Evolutionary conservation across 2,113 vertebrate genomes (phyloP).

Genomic region (Sitta europaea): DNA sequence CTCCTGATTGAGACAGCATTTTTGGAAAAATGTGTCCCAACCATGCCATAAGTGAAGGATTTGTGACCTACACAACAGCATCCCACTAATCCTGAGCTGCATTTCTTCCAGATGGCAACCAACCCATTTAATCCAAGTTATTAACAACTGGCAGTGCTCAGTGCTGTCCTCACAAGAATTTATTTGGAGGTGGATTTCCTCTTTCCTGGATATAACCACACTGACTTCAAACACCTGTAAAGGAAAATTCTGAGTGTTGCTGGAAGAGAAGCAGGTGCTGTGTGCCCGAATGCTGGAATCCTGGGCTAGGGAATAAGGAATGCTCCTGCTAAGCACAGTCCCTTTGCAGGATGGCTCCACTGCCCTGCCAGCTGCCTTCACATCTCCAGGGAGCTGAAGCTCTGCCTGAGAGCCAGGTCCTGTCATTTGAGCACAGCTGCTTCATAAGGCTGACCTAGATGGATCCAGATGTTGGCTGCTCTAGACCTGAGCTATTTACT

Average conservation of each 20-base stretch:
- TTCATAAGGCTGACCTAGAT: not conserved
- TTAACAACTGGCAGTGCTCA: not conserved
- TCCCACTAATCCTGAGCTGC: not conserved
- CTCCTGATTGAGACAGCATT: not conserved
- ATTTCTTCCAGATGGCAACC: slow-evolving; percentile 1
- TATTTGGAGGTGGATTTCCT: not conserved
- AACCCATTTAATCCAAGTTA: slow-evolving; percentile 8
- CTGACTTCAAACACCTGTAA: not conserved
- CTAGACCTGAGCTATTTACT: not conserved
- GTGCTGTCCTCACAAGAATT: not conserved
- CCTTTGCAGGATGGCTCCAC: not conserved
- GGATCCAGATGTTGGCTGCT: not conserved
- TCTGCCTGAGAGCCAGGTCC: not conserved
- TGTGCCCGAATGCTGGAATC: not conserved
- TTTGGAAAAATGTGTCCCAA: not conserved
- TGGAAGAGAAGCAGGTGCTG: not conserved
- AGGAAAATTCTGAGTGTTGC: not conserved
- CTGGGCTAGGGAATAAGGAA: not conserved
- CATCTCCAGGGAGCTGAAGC: not conserved
- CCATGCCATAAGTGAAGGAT: not conserved
- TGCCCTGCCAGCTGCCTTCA: not conserved
- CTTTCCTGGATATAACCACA: not conserved
- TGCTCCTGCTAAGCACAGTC: not conserved
- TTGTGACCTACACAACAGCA: not conserved
- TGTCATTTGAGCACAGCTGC: not conserved